These are phyloP conservation scores for Drosophila seguyi DNA, from an alignment of 1,140 invertebrate genomes.

Conservation along the genomic window DNA sequence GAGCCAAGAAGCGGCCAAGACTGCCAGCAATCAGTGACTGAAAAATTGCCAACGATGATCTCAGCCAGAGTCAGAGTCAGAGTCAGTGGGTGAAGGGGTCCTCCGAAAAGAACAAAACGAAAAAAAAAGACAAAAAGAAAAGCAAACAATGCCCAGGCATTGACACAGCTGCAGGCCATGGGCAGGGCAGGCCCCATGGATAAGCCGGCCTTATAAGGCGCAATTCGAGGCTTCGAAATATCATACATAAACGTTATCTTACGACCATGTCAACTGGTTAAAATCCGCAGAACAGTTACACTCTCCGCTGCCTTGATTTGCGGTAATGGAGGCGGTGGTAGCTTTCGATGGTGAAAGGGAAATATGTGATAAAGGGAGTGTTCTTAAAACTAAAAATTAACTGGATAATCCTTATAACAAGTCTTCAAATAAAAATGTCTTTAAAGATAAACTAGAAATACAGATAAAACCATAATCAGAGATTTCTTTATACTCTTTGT, in stretches of 20 bases:
- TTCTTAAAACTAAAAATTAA: not conserved
- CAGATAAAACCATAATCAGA: not conserved
- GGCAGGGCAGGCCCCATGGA: conserved; percentile 48
- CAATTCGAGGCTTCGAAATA: conserved; percentile 10
- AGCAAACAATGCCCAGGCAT: conserved; percentile 44
- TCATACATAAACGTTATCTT: conserved; percentile 56
- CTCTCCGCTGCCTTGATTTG: conserved; percentile 39
- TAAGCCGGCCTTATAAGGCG: conserved; percentile 56
- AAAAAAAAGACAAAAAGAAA: conserved; percentile 5
- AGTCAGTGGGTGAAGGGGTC: conserved; percentile 26
- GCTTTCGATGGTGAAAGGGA: conserved; percentile 25
- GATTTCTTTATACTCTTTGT: not conserved
- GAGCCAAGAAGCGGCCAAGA: conserved; percentile 34
- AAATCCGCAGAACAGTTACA: conserved; percentile 58
- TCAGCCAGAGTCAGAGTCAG: conserved; percentile 8
- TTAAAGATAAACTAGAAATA: not conserved
- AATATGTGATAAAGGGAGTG: not conserved
- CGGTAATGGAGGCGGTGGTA: conserved; percentile 1
- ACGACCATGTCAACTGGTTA: conserved; percentile 42
- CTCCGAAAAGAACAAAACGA: not conserved
- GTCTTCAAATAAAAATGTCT: too few species aligned
- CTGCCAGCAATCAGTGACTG: conserved; percentile 64
- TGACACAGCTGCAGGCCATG: conserved; percentile 70
- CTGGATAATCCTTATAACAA: too few species aligned
- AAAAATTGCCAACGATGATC: conserved; percentile 72